phyloP scores from a whole-genome alignment of 2,113 vertebrate species.

The Thunnus thynnus region DNA sequence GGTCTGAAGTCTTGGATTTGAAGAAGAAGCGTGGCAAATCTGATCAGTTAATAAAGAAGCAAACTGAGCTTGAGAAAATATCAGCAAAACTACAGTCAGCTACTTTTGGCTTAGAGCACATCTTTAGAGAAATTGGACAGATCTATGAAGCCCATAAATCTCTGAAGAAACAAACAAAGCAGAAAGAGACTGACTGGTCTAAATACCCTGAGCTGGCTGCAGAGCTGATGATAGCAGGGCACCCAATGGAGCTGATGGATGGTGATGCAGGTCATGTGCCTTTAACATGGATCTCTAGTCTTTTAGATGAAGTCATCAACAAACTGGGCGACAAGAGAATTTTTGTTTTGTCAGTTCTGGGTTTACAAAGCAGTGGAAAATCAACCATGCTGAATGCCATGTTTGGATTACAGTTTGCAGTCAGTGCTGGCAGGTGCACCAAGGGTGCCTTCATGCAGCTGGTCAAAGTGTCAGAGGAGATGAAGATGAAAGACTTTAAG shows the following conservation, averaged over 20 bases:
- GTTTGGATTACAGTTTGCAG: too few relatives aligned
- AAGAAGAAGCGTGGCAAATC: slow-evolving; percentile 62
- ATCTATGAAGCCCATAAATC: slow-evolving; percentile 83
- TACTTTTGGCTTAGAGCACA: slow-evolving; percentile 82
- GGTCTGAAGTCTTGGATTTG: slow-evolving; percentile 63
- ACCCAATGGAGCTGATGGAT: slow-evolving; percentile 88
- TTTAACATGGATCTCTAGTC: slow-evolving; percentile 82
- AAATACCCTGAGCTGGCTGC: slow-evolving; percentile 81
- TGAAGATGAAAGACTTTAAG: background rate
- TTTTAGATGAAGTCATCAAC: slow-evolving; percentile 82
- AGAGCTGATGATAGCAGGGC: slow-evolving; percentile 84
- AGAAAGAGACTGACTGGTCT: background rate
- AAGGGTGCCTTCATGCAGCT: slow-evolving; percentile 33
- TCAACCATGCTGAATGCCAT: too few relatives aligned
- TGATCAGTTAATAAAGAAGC: background rate
- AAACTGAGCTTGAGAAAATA: slow-evolving; percentile 69
- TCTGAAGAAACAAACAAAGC: background rate
- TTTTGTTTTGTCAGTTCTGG: slow-evolving; percentile 87
- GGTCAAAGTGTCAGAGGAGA: slow-evolving; percentile 56
- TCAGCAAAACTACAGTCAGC: slow-evolving; percentile 68
- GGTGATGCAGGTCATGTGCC: slow-evolving; percentile 87
- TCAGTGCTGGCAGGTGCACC: too few relatives aligned
- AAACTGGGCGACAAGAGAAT: slow-evolving; percentile 81
- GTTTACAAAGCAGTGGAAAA: slow-evolving; percentile 81
- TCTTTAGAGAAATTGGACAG: slow-evolving; percentile 86